Base-by-base conservation (phyloP, 2,113 vertebrate genomes). In the Laterallus jamaicensis region DNA sequence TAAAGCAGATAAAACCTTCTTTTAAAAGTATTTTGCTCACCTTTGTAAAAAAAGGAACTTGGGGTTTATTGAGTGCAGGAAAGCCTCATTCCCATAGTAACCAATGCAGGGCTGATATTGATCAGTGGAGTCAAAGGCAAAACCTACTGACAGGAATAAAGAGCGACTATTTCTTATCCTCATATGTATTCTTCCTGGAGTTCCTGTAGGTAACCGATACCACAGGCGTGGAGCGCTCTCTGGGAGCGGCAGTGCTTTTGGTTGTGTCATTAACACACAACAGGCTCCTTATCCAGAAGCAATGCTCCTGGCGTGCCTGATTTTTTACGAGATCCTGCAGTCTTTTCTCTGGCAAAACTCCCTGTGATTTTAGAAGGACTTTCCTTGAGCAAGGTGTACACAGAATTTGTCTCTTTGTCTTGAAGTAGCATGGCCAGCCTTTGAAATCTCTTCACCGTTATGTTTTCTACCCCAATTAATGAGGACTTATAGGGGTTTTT, bases 1-100 rank as follows among this genome's bases (percentile, higher is more conserved):
- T 96, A 96, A 96, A 97, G 97, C 96, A 98, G 98, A 98, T 97
- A 98, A 98, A 98, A 86, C 93, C 91, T 98, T 98, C 97, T 98
- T 99, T 99, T 98, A 98, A 98, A 98, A 98, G 97, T 97, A 97
- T 98, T 98, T 98, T 98, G 97, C 98, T 98, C 97, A 99, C 97
- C 98, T 98, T 98, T 98, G 95, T 98, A 83, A 94, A 93, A 98
- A 98, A 98, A 96, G 98, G 98, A 99, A 98, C 97, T 98, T 97
- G 96, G 96, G 97, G 92, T 97, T 98, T 98, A 98, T 97, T 91
- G 97, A 98, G 97, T 98, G 87, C 95, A 97, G 93, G 67, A 96
- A 98, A 97, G 81, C 92, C 93, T 96, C 96, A 98, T 95, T 97
- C 97, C 97, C 96, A 97, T 89, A 97, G 97, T 98, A 98, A 98